phyloP scores from a whole-genome alignment of 2,113 vertebrate species.

The Oxyruncus cristatus region DNA sequence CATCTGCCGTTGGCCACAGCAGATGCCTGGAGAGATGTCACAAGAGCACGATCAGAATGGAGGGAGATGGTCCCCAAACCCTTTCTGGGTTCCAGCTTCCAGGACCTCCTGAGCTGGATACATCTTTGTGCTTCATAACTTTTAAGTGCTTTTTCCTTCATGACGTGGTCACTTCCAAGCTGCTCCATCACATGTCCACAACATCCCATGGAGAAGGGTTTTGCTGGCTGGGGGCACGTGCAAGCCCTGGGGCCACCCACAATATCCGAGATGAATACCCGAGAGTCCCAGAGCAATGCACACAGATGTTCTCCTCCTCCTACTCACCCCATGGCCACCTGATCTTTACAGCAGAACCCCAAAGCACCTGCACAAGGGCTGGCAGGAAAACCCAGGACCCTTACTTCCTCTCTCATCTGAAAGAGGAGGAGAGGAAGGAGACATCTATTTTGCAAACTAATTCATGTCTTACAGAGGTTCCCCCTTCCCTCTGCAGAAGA shows the following conservation, averaged over 20 bases:
- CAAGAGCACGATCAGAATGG: not conserved
- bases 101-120: not conserved
- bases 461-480: not conserved
- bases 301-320: not conserved
- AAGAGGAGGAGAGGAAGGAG: not conserved
- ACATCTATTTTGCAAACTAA: not conserved
- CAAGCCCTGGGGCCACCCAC: not conserved
- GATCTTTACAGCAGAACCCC: not conserved
- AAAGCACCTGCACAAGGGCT: not conserved
- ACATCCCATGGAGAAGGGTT: not conserved
- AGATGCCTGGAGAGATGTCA: not conserved
- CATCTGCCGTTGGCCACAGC: accelerated
- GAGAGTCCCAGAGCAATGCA: not conserved
- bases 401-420: not conserved
- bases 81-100: not conserved
- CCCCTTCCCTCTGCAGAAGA: not conserved
- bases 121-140: not conserved
- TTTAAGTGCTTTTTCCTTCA: not conserved
- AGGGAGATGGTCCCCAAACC: not conserved
- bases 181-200: not conserved
- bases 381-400: not conserved
- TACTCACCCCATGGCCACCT: not conserved
- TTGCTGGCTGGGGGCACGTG: accelerated
- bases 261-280: not conserved
- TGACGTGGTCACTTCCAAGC: not conserved